phyloP scores from a whole-genome alignment of 1,140 invertebrate species.

The Drosophila pruinosa region DNA sequence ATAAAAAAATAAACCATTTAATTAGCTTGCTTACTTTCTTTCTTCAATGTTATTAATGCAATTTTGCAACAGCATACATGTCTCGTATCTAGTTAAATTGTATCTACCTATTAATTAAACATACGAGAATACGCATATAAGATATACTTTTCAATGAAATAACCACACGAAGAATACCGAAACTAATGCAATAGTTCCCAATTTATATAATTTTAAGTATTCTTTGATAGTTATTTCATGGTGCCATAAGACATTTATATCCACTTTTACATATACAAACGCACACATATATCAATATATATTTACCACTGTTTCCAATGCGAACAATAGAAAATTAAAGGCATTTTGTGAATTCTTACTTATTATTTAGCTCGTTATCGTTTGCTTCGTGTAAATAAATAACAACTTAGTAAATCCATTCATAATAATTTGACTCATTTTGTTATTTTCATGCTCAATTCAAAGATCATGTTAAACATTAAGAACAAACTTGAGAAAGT shows the following conservation, averaged over 20 bases:
- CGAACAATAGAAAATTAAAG: conserved; percentile 66
- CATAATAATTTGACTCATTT: not conserved
- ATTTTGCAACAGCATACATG: not conserved
- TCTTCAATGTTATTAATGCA: not conserved
- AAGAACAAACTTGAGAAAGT: not conserved
- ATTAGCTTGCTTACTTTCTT: not conserved
- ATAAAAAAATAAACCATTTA: not conserved
- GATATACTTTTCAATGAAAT: conserved; percentile 12
- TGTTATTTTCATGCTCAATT: not conserved
- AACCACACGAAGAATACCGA: not conserved
- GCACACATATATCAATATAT: conserved; percentile 9
- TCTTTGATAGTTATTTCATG: conserved; percentile 8
- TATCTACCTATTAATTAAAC: conserved; percentile 48
- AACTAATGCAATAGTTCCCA: not conserved
- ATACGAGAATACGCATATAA: not conserved
- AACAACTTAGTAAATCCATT: conserved; percentile 51
- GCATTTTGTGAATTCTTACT: conserved; percentile 71
- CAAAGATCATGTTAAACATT: conserved; percentile 2
- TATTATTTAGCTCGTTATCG: conserved; percentile 23
- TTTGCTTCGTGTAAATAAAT: conserved; percentile 33
- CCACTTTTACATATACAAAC: not conserved
- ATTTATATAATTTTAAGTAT: not conserved
- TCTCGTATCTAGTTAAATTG: conserved; percentile 20
- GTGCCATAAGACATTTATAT: not conserved
- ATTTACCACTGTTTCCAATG: conserved; percentile 19